Conservation (phyloP, 2,797 vertebrate genomes). For the Glyptemys insculpta region DNA sequence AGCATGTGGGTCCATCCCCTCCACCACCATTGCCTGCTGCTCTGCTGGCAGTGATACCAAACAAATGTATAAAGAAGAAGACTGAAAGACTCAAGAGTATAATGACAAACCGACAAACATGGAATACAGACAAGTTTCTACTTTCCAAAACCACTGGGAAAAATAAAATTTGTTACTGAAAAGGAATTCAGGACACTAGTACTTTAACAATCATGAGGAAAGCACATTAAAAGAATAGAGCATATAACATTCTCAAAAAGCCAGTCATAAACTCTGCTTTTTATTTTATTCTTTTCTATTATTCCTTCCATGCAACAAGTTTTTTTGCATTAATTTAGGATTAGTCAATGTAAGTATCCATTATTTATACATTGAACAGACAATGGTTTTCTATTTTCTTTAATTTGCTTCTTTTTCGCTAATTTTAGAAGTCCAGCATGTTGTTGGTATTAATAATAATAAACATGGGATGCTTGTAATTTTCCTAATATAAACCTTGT, state of each 20-base stretch:
- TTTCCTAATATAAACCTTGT: not conserved
- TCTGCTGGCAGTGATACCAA: slow-evolving; percentile 16
- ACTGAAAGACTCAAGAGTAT: not conserved
- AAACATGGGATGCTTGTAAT: not conserved
- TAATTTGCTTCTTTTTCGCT: not conserved
- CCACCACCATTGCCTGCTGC: slow-evolving; percentile 22
- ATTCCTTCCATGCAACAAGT: not conserved
- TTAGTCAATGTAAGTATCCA: not conserved
- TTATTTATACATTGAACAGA: not conserved
- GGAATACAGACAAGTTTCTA: not conserved
- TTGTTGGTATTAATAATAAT: not conserved
- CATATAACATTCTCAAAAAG: not conserved
- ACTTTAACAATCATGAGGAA: not conserved
- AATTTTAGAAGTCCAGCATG: not conserved
- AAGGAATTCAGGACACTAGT: not conserved
- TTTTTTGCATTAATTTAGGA: not conserved
- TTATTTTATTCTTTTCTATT: not conserved
- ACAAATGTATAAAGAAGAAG: not conserved
- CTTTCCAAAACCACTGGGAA: not conserved
- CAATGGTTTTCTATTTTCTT: not conserved
- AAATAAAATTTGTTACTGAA: not conserved
- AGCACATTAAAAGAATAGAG: not conserved
- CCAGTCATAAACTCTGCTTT: not conserved
- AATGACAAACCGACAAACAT: not conserved
- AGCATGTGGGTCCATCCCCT: slow-evolving; percentile 1